Evolutionary conservation across 2,113 vertebrate species (phyloP).

Genomic region (Erpornis zantholeuca): DNA sequence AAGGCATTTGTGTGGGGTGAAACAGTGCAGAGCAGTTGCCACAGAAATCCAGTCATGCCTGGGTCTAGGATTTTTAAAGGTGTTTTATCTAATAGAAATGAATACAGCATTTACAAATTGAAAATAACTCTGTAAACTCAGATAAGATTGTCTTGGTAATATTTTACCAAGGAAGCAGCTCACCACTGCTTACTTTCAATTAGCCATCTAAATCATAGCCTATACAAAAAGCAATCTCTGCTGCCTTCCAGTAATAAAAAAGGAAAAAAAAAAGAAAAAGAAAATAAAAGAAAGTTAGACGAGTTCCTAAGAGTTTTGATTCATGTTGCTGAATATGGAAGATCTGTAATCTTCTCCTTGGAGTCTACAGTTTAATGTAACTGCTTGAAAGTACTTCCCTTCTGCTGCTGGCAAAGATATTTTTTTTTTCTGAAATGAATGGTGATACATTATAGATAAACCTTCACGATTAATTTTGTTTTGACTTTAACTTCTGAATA

Average conservation of each 20-base stretch:
- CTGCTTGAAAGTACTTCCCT: slow-evolving; percentile 61
- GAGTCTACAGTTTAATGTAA: slow-evolving; percentile 49
- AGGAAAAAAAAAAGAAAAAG: neutral
- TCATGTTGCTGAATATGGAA: slow-evolving; percentile 65
- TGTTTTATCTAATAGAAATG: slow-evolving; percentile 68
- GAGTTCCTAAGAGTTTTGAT: slow-evolving; percentile 65
- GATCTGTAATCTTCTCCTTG: slow-evolving; percentile 59
- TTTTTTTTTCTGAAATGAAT: slow-evolving; percentile 47
- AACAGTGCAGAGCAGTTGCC: slow-evolving; percentile 10
- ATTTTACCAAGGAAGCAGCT: slow-evolving; percentile 64
- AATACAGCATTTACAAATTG: slow-evolving; percentile 72
- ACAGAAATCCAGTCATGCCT: slow-evolving; percentile 23
- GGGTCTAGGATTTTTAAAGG: slow-evolving; percentile 49
- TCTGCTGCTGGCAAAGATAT: slow-evolving; percentile 48
- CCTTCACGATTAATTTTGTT: slow-evolving; percentile 75
- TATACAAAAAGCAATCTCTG: slow-evolving; percentile 64
- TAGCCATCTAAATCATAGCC: slow-evolving; percentile 76
- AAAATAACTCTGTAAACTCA: slow-evolving; percentile 75
- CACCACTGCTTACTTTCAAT: slow-evolving; percentile 74
- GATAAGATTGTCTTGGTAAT: slow-evolving; percentile 79
- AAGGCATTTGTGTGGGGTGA: slow-evolving; percentile 4
- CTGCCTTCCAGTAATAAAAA: slow-evolving; percentile 41
- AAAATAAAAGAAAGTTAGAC: slow-evolving; percentile 27
- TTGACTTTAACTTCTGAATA: slow-evolving; percentile 71
- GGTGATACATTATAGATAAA: slow-evolving; percentile 78